A percentile compares a stretch with the other conserved stretches of the same genome.
These are phyloP conservation scores for Drosophila colorata DNA, from an alignment of 2,888 invertebrate genomes.

Conservation along the genomic window DNA sequence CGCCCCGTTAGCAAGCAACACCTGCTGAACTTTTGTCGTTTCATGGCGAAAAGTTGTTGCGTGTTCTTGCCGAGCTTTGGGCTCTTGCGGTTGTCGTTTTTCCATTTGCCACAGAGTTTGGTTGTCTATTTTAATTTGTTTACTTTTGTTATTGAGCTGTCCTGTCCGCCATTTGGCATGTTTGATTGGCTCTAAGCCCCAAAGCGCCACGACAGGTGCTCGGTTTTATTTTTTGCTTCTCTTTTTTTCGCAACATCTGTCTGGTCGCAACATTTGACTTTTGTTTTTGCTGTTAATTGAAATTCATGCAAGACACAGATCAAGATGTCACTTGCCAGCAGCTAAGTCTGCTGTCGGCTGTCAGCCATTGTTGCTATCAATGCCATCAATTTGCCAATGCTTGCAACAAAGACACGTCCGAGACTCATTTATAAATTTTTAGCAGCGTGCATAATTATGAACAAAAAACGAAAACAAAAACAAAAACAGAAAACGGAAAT, in stretches of 20 bases:
- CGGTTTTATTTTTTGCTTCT: neutral
- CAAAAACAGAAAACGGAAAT: conserved; percentile 52
- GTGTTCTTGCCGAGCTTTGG: conserved; percentile 38
- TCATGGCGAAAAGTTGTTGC: conserved; percentile 67
- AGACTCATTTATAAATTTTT: conserved; percentile 59
- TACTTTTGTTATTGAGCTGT: conserved; percentile 80
- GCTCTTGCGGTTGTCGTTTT: conserved; percentile 60
- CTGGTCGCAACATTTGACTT: conserved; percentile 61
- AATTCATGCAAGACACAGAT: conserved; percentile 72
- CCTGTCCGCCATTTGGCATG: conserved; percentile 44
- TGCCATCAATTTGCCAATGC: conserved; percentile 28
- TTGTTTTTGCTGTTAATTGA: conserved; percentile 69
- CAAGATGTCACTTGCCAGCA: conserved; percentile 60
- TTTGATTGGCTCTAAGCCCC: conserved; percentile 74
- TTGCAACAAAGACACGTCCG: conserved; percentile 45
- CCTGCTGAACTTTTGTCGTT: conserved; percentile 74
- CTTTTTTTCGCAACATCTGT: conserved; percentile 43
- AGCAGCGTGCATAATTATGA: conserved; percentile 64
- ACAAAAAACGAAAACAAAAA: neutral
- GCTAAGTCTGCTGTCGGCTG: conserved; percentile 22
- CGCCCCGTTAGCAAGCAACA: conserved; percentile 29
- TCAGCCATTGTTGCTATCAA: conserved; percentile 28
- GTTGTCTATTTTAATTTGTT: conserved; percentile 81
- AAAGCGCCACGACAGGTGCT: conserved; percentile 41
- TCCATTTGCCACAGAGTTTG: conserved; percentile 45